These are phyloP conservation scores for Drosophila littoralis DNA, from an alignment of 1,140 invertebrate species.

Conservation along the genomic window DNA sequence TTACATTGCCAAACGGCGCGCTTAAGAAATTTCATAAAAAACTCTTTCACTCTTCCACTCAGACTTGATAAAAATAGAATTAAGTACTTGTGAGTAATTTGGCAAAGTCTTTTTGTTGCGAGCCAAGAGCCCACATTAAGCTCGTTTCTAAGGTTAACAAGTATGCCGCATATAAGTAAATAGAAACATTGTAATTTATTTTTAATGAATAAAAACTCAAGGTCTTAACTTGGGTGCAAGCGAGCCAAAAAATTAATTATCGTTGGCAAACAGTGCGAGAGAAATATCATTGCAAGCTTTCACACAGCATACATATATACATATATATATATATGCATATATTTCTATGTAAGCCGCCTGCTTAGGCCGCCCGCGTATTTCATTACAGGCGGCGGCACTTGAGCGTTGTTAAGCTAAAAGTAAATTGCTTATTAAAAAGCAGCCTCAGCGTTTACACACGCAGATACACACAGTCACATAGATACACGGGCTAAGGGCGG, in stretches of 20 bases:
- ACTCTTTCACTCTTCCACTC: background rate
- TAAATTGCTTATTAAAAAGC: constrained; percentile 83
- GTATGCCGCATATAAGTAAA: constrained; percentile 18
- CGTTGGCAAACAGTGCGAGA: constrained; percentile 62
- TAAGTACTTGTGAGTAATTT: constrained; percentile 6
- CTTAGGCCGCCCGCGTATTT: constrained; percentile 60
- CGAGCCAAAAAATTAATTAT: constrained; percentile 74
- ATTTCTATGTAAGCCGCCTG: constrained; percentile 49
- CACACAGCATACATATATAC: background rate
- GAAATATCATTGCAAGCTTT: constrained; percentile 55
- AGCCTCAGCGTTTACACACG: constrained; percentile 42
- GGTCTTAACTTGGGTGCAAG: constrained; percentile 53
- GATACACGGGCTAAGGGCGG: background rate
- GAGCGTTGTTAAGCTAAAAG: constrained; percentile 75
- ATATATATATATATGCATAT: background rate
- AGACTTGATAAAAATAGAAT: background rate
- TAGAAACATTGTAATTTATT: constrained; percentile 66
- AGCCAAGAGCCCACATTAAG: constrained; percentile 2
- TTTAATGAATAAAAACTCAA: constrained; percentile 72
- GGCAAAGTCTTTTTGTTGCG: background rate
- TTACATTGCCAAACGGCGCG: background rate
- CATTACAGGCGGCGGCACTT: constrained; percentile 67
- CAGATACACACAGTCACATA: constrained; percentile 23
- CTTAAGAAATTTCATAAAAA: background rate
- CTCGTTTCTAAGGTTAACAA: constrained; percentile 11